Base-by-base conservation (phyloP, 2,113 vertebrate species). In the Dasypus novemcinctus region DNA sequence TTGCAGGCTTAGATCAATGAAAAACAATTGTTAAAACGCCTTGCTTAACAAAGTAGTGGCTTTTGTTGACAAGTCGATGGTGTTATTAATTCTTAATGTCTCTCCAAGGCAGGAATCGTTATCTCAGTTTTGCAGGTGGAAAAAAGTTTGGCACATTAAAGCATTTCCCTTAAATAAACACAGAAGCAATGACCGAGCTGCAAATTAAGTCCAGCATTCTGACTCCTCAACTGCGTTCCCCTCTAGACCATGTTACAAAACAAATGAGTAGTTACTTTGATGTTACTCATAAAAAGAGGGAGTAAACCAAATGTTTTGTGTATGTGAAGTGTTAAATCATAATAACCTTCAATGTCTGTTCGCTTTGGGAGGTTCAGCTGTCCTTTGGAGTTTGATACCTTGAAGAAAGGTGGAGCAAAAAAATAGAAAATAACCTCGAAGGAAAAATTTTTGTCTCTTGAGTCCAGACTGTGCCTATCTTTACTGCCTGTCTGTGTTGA, bases 261-360 rank as follows among this genome's bases (percentile, higher is more conserved):
- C 94, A 95, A 92, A 95, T 82, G 93, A 94, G 72, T 95, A 94
- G 81, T 96, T 88, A 82, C 96, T 97, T 97, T 96, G 96, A 95
- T 96, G 90, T 75, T 64, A 85, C 76, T 95, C 93, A 72, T 95
- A 92, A 97, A 96, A 95, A 7, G 33, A 90, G 81, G 25, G 46
- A 95, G 69, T 93, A 86, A 97, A 91, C 78, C 92, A 87, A 96
- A 94, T 71, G 78, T 82, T 79, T 82, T 97, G 90, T 92, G 94
- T 92, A 94, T 87, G 20, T 61, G 57, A 95, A 96, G 83, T 95
- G 92, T 92, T 96, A 97, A 96, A 93, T 90, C 41, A 5, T 94
- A 80, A 95, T 95, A 93, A 92, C 76, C 68, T 69, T 75, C 63
- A 10, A 0, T 69, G 95, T 87, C 63, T 88, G 25, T 33, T 46